A percentile compares a stretch with the other conserved stretches of the same genome.
phyloP scores from a whole-genome alignment of 2,113 vertebrate species.

The Tapirus terrestris region DNA sequence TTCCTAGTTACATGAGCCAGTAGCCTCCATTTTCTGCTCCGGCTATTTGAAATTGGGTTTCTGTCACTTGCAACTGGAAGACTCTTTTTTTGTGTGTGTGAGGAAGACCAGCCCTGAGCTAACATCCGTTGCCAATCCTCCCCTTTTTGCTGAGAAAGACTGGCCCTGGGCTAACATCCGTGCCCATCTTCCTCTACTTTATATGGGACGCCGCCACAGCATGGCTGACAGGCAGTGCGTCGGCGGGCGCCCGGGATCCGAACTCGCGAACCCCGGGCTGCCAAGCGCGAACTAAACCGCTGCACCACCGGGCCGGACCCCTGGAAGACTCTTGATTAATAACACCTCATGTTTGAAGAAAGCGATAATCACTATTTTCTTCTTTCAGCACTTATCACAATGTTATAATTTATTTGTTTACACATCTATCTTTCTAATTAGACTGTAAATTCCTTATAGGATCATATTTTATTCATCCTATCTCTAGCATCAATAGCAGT shows the following conservation, averaged over 20 bases:
- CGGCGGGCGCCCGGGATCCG: too few relatives aligned
- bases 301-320: too few relatives aligned
- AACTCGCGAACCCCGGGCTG: too few relatives aligned
- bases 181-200: too few relatives aligned
- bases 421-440: background rate
- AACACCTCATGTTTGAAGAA: background rate
- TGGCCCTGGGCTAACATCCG: too few relatives aligned
- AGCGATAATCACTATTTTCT: background rate
- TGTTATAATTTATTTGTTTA: background rate
- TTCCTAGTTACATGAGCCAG: background rate
- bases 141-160: too few relatives aligned
- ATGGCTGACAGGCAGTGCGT: too few relatives aligned
- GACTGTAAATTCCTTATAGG: background rate
- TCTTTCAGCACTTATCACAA: background rate
- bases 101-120: too few relatives aligned
- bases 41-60: background rate
- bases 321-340: background rate
- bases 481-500: background rate
- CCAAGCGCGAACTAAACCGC: too few relatives aligned
- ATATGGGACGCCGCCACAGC: too few relatives aligned
- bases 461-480: background rate
- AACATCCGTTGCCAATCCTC: too few relatives aligned
- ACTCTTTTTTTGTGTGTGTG: background rate
- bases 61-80: slow-evolving; percentile 12
- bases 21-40: slow-evolving; percentile 5